Percentiles rank a stretch among this genome's conserved stretches.
These are phyloP conservation scores for Apostichopus japonicus DNA, from an alignment of 35 echinoderm and acorn worm species.

Conservation along the genomic window DNA sequence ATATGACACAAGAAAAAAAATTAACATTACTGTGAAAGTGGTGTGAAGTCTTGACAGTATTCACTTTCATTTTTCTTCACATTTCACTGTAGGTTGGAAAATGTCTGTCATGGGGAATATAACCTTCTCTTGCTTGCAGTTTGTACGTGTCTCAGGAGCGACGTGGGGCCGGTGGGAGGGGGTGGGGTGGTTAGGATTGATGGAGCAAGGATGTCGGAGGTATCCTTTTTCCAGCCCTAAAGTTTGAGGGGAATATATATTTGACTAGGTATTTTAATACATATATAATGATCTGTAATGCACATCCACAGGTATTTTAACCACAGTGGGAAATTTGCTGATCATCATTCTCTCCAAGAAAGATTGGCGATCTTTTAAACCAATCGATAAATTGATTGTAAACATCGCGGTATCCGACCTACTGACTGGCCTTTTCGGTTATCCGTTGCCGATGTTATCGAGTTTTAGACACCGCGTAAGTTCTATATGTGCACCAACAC, in stretches of 20 bases:
- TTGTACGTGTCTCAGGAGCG: not conserved
- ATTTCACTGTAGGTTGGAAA: no score
- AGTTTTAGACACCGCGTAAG: constrained; percentile 44
- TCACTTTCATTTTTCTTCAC: no score
- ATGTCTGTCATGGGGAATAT: not conserved
- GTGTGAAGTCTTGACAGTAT: no score
- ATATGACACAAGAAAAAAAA: no score
- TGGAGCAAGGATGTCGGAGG: not conserved
- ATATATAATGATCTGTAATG: not conserved
- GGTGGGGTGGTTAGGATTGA: not conserved
- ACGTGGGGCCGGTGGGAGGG: not conserved
- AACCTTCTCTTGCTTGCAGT: not conserved
- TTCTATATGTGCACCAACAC: not conserved
- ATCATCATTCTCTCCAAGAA: not conserved
- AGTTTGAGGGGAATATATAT: not conserved
- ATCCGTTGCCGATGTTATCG: constrained; percentile 35
- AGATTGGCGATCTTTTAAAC: constrained; percentile 25
- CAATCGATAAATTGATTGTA: constrained; percentile 40
- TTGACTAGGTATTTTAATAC: not conserved
- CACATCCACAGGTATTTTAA: constrained; percentile 2
- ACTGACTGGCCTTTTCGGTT: constrained; percentile 10
- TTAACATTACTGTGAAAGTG: no score
- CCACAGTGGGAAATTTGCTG: constrained; percentile 9
- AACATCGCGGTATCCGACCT: constrained; percentile 39
- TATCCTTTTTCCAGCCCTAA: not conserved